phyloP scores from a whole-genome alignment of 2,797 vertebrate species.

The Intellagama lesueurii region DNA sequence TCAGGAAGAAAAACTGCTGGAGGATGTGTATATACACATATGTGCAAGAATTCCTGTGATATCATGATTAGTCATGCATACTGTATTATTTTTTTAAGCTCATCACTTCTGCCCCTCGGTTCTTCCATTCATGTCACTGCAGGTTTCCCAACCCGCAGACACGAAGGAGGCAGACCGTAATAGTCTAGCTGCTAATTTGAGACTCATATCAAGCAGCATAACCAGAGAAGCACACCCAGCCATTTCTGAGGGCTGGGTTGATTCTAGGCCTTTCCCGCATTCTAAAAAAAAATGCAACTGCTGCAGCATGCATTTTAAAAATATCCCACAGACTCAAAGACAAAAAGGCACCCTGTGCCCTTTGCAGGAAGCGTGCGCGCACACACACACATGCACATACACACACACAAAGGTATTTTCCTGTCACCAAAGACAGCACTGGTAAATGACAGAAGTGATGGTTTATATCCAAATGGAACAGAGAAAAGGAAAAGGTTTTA shows the following conservation, averaged over 20 bases:
- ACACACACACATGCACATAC: neutral
- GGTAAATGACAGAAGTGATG: neutral
- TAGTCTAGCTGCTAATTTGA: conserved; percentile 7
- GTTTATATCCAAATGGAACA: neutral
- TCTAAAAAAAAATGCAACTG: conserved; percentile 34
- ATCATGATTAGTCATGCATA: conserved; percentile 25
- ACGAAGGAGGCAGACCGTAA: neutral
- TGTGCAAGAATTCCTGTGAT: neutral
- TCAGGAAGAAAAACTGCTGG: neutral
- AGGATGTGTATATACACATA: neutral
- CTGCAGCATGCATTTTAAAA: conserved; percentile 22
- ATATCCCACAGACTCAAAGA: neutral
- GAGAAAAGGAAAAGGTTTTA: neutral
- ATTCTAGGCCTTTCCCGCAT: conserved; percentile 3
- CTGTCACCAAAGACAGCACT: neutral
- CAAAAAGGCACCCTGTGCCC: conserved; percentile 31
- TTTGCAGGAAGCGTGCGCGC: neutral
- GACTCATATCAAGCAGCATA: neutral
- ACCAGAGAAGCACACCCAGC: neutral
- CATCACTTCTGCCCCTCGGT: neutral
- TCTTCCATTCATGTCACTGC: neutral
- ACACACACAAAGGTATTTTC: no score
- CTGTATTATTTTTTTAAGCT: neutral
- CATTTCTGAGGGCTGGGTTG: neutral
- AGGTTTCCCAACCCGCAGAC: neutral